Conservation (phyloP, 2,888 invertebrate species). For the Orgyia antiqua region DNA sequence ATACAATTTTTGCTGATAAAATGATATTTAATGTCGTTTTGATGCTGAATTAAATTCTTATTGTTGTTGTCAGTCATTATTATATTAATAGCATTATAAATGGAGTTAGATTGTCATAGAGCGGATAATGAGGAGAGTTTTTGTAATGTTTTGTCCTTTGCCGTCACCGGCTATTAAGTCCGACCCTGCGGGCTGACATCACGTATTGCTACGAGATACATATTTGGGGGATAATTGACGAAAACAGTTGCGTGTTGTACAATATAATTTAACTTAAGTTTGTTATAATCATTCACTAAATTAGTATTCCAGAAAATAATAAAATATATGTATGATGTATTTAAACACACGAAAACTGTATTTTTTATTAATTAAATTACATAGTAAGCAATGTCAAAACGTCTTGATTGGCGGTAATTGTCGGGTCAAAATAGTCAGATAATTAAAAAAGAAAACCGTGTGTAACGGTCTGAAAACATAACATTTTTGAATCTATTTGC, state of each 20-base stretch:
- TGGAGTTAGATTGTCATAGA: constrained; percentile 55
- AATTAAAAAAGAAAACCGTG: no score
- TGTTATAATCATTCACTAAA: not conserved
- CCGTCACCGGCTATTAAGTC: constrained; percentile 38
- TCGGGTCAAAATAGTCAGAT: no score
- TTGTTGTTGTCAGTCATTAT: constrained; percentile 45
- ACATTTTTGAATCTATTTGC: no score
- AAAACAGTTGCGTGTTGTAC: constrained; percentile 21
- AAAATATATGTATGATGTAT: no score
- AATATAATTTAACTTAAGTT: no score
- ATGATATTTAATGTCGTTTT: constrained; percentile 65
- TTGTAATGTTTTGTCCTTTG: constrained; percentile 59
- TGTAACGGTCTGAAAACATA: constrained; percentile 1
- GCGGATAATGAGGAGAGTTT: constrained; percentile 54
- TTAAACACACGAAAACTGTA: no score
- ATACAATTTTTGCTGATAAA: constrained; percentile 55
- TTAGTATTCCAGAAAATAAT: not conserved
- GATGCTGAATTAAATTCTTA: constrained; percentile 55
- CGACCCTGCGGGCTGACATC: constrained; percentile 21
- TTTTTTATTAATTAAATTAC: no score
- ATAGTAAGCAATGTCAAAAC: no score
- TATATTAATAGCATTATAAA: constrained; percentile 75
- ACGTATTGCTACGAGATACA: constrained; percentile 20
- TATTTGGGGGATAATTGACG: constrained; percentile 20
- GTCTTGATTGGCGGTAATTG: no score